Evolutionary conservation across 2,113 vertebrate species (phyloP).

Genomic region (Nothobranchius kuhntae): DNA sequence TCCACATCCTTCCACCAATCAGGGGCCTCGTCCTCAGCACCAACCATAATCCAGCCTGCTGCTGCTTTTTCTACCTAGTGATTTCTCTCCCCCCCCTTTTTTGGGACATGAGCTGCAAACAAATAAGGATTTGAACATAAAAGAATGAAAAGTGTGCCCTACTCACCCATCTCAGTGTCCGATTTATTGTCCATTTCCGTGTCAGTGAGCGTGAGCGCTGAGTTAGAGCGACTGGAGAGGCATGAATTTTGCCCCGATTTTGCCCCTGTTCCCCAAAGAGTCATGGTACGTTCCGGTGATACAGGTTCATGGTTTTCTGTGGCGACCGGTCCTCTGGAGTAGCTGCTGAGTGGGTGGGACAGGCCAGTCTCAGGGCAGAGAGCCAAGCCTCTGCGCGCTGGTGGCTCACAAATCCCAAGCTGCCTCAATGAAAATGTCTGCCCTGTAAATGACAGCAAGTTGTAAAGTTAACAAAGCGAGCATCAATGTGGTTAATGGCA

Average conservation of each 20-base stretch:
- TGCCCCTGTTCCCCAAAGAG: slow-evolving; percentile 92
- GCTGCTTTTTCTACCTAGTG: slow-evolving; percentile 25
- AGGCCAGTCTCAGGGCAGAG: slow-evolving; percentile 97
- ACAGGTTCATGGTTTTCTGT: slow-evolving; percentile 91
- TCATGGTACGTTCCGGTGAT: slow-evolving; percentile 94
- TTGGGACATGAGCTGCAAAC: slow-evolving; percentile 30
- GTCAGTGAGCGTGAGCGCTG: slow-evolving; percentile 95
- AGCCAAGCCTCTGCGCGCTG: slow-evolving; percentile 90
- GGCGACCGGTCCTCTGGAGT: slow-evolving; percentile 88
- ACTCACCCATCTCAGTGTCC: slow-evolving; percentile 97
- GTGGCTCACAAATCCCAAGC: slow-evolving; percentile 94
- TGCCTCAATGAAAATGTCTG: slow-evolving; percentile 98
- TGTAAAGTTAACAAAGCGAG: slow-evolving; percentile 67
- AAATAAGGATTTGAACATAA: slow-evolving; percentile 29
- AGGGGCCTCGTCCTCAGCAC: slow-evolving; percentile 41
- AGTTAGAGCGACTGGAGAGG: slow-evolving; percentile 97
- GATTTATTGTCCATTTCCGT: slow-evolving; percentile 98
- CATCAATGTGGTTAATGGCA: slow-evolving; percentile 54
- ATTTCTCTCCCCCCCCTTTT: slow-evolving; percentile 4
- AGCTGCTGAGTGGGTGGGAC: slow-evolving; percentile 88
- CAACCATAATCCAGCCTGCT: slow-evolving; percentile 46
- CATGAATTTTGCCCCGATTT: slow-evolving; percentile 93
- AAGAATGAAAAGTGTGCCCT: slow-evolving; percentile 31
- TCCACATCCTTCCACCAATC: slow-evolving; percentile 60
- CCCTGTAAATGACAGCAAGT: slow-evolving; percentile 83